A percentile compares a stretch with the other conserved stretches of the same genome.
Conservation (phyloP, 2,797 vertebrate genomes). For the Geotrypetes seraphini region DNA sequence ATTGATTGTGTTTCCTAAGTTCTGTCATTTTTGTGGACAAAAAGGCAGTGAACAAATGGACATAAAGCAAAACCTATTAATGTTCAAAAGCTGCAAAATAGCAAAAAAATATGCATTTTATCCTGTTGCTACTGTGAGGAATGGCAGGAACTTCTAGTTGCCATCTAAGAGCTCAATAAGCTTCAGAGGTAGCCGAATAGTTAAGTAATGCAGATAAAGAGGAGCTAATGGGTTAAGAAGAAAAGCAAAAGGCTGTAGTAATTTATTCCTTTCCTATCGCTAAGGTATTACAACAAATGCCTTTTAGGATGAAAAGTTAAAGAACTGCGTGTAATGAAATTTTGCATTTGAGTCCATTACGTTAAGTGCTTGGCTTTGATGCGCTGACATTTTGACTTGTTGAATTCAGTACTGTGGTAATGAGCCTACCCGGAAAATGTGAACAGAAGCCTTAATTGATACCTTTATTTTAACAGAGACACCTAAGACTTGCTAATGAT, state of each 20-base stretch:
- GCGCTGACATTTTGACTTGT: neutral
- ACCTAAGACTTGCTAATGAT: neutral
- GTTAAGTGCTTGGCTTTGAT: neutral
- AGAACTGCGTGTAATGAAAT: conserved; percentile 2
- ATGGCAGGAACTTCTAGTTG: too few relatives aligned
- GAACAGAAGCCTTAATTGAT: neutral
- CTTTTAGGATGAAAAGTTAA: neutral
- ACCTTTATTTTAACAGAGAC: neutral
- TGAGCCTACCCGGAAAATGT: neutral
- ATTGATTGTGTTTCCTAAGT: too few relatives aligned
- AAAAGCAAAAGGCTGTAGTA: neutral
- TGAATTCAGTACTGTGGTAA: neutral
- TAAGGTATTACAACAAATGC: neutral
- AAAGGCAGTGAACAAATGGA: too few relatives aligned
- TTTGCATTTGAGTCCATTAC: neutral
- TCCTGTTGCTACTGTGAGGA: too few relatives aligned
- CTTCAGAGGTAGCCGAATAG: neutral
- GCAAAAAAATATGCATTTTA: too few relatives aligned
- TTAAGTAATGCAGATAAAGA: neutral
- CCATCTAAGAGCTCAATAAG: neutral
- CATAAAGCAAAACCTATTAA: too few relatives aligned
- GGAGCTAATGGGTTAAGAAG: neutral
- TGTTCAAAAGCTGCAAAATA: too few relatives aligned
- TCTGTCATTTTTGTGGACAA: too few relatives aligned
- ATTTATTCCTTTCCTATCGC: neutral